A percentile compares a stretch with the other conserved stretches of the same genome.
phyloP scores from a whole-genome alignment of 92 coral and sea anemone species.

The Epizoanthus illoricatus region DNA sequence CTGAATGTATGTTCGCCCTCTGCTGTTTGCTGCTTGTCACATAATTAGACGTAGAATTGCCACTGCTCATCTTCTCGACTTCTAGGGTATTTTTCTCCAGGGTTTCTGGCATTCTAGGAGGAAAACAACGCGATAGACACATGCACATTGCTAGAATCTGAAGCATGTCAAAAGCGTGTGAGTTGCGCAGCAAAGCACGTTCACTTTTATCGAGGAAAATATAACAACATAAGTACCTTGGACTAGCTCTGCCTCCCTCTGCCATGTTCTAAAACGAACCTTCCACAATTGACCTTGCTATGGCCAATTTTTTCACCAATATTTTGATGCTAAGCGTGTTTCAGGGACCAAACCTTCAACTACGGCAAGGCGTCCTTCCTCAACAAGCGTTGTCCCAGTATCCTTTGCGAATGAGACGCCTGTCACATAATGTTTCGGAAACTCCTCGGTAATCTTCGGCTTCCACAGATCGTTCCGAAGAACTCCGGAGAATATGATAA shows the following conservation, averaged over 20 bases:
- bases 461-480: background rate
- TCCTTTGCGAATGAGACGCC: constrained; percentile 52
- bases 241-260: background rate
- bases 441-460: constrained; percentile 5
- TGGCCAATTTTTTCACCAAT: constrained; percentile 2
- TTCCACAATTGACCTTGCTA: background rate
- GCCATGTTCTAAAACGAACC: background rate
- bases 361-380: constrained; percentile 67
- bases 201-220: background rate
- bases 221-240: background rate
- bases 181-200: background rate
- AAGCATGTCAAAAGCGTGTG: background rate
- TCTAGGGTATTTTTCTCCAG: background rate
- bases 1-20: constrained; percentile 15
- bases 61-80: background rate
- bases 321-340: background rate
- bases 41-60: background rate
- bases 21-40: background rate
- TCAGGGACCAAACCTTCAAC: constrained; percentile 12
- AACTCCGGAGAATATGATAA: background rate
- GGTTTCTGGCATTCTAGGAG: background rate
- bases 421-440: constrained; percentile 42
- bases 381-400: constrained; percentile 45
- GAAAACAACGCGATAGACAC: constrained; percentile 1
- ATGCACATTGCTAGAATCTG: background rate